phyloP scores from a whole-genome alignment of 2,888 invertebrate species.

The Trimorus sp. region DNA sequence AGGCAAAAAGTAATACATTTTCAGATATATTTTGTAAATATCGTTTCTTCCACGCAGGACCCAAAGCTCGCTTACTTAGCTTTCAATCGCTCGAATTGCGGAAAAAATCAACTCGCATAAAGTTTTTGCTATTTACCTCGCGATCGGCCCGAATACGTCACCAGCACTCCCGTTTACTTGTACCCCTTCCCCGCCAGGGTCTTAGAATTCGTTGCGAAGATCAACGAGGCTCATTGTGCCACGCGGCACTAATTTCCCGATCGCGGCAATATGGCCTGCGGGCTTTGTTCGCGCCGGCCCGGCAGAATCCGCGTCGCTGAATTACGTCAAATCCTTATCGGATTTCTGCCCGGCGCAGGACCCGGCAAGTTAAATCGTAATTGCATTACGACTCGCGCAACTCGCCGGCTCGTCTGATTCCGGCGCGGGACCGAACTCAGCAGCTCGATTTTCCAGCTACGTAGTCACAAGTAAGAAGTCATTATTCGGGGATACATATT shows the following conservation, averaged over 20 bases:
- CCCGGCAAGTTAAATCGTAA: conserved; percentile 61
- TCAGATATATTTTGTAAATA: too few relatives aligned
- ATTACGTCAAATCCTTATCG: conserved; percentile 66
- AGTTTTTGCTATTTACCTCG: not conserved
- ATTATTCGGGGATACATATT: conserved; percentile 55
- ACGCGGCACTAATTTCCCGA: conserved; percentile 44
- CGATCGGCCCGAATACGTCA: not conserved
- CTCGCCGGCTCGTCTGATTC: conserved; percentile 46
- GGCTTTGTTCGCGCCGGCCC: conserved; percentile 42
- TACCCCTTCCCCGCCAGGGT: not conserved
- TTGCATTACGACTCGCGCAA: conserved; percentile 57
- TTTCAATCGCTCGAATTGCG: too few relatives aligned
- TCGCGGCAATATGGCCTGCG: conserved; percentile 42
- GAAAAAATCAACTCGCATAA: too few relatives aligned
- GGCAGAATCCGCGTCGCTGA: conserved; percentile 47
- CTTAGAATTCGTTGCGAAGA: conserved; percentile 35
- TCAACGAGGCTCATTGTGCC: conserved; percentile 47
- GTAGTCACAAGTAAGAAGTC: conserved; percentile 52
- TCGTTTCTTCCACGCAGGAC: too few relatives aligned
- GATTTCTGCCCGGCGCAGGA: conserved; percentile 64
- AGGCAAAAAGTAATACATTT: too few relatives aligned
- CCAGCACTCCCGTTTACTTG: not conserved
- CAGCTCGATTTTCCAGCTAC: conserved; percentile 56
- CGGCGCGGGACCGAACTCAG: conserved; percentile 56
- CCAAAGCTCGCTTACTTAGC: too few relatives aligned